Conservation (phyloP, 2,797 vertebrate genomes). For the Urosaurus nigricauda region DNA sequence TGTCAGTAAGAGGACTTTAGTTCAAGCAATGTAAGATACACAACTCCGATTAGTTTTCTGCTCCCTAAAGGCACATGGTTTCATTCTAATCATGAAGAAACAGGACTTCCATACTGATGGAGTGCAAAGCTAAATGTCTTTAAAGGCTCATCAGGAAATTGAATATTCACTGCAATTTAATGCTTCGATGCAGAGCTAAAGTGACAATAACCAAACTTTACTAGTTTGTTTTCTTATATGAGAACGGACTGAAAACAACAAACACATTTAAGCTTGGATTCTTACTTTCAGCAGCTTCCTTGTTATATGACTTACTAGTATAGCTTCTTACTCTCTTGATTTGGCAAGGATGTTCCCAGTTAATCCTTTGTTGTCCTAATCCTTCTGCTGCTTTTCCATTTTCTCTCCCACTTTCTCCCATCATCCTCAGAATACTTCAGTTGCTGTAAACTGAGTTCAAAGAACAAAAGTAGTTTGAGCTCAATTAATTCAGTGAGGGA, state of each 20-base stretch:
- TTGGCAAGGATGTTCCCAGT: too few species aligned
- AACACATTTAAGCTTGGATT: not conserved
- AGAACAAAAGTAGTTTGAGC: too few species aligned
- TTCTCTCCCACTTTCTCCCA: too few species aligned
- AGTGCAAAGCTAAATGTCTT: constrained; percentile 70
- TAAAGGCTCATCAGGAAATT: constrained; percentile 75
- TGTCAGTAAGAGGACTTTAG: constrained; percentile 80
- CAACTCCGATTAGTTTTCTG: constrained; percentile 77
- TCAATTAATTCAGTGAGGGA: too few species aligned
- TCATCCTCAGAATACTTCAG: too few species aligned
- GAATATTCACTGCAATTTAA: constrained; percentile 72
- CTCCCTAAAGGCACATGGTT: constrained; percentile 78
- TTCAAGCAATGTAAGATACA: constrained; percentile 82
- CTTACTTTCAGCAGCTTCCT: not conserved
- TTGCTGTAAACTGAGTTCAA: too few species aligned
- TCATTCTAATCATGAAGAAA: constrained; percentile 79
- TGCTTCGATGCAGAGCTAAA: constrained; percentile 57
- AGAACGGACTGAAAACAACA: constrained; percentile 33
- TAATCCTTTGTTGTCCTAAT: too few species aligned
- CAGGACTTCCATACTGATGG: constrained; percentile 75
- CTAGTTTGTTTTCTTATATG: constrained; percentile 51
- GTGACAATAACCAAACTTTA: not conserved
- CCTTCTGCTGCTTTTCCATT: too few species aligned
- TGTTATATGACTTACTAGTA: not conserved
- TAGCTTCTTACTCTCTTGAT: too few species aligned